These are phyloP conservation scores for Sympetrum striolatum DNA, from an alignment of 2,888 invertebrate species.

Conservation along the genomic window DNA sequence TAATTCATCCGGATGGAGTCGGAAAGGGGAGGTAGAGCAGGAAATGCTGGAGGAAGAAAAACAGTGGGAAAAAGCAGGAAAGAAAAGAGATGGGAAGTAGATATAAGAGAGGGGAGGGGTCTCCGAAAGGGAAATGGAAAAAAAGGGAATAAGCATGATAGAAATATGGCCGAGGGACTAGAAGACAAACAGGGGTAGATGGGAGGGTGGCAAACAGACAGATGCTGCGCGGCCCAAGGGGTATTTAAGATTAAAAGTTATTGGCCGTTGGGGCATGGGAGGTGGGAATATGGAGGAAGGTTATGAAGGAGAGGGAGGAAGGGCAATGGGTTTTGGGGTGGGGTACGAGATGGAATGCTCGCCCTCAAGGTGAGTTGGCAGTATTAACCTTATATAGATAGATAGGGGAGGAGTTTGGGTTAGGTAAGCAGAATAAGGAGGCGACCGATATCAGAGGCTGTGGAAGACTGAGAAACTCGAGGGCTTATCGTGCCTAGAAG, in stretches of 20 bases:
- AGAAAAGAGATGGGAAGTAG: not conserved
- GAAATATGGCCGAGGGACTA: not conserved
- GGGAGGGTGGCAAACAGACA: slow-evolving; percentile 28
- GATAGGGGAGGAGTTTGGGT: not conserved
- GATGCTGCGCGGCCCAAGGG: slow-evolving; percentile 26
- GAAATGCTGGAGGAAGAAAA: not conserved
- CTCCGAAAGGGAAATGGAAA: not conserved
- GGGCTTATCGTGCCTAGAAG: not conserved
- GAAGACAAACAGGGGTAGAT: not conserved
- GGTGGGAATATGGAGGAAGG: not conserved
- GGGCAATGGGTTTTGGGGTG: not conserved
- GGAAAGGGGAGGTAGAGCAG: not conserved
- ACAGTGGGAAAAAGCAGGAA: not conserved
- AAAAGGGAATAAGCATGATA: not conserved
- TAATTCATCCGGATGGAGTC: not conserved
- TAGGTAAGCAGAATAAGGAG: not conserved
- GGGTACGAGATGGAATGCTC: not conserved
- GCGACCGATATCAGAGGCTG: not conserved
- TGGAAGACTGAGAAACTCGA: not conserved
- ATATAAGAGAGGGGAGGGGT: not conserved
- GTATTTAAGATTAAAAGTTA: slow-evolving; percentile 43
- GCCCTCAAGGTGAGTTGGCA: not conserved
- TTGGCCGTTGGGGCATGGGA: slow-evolving; percentile 25
- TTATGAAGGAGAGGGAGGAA: not conserved
- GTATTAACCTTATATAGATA: not conserved